phyloP scores from a whole-genome alignment of 2,797 vertebrate species.

The Ataeniobius toweri region DNA sequence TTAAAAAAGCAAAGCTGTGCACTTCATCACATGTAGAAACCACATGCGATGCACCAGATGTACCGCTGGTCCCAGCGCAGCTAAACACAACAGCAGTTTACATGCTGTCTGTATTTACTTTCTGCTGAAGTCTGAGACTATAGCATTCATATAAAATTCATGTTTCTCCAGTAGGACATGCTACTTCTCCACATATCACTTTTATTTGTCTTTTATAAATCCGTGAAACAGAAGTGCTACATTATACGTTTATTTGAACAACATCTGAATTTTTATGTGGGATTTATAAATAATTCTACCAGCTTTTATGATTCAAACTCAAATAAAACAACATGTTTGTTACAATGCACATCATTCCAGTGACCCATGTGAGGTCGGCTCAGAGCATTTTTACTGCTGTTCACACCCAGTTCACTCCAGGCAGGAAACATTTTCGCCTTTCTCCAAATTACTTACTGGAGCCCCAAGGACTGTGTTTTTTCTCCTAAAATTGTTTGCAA shows the following conservation, averaged over 20 bases:
- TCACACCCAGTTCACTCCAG: background rate
- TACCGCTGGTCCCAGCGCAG: background rate
- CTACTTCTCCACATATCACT: background rate
- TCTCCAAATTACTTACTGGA: background rate
- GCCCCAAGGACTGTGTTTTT: background rate
- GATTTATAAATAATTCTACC: background rate
- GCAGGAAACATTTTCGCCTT: background rate
- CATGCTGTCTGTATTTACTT: background rate
- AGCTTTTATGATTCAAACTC: background rate
- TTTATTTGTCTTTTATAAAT: background rate
- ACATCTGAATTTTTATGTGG: background rate
- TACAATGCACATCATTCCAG: background rate
- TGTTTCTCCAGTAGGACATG: background rate
- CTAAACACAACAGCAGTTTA: background rate
- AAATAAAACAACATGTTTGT: background rate
- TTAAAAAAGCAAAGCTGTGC: background rate
- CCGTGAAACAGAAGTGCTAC: background rate
- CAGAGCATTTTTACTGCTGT: background rate
- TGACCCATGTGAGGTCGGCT: background rate
- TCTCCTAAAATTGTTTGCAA: background rate
- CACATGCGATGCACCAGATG: background rate
- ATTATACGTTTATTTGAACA: background rate
- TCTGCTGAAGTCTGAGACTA: background rate
- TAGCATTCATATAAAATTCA: constrained; percentile 14
- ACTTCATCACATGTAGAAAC: background rate